Evolutionary conservation across 2,888 invertebrate species (phyloP).

Genomic region (Nezara viridula): DNA sequence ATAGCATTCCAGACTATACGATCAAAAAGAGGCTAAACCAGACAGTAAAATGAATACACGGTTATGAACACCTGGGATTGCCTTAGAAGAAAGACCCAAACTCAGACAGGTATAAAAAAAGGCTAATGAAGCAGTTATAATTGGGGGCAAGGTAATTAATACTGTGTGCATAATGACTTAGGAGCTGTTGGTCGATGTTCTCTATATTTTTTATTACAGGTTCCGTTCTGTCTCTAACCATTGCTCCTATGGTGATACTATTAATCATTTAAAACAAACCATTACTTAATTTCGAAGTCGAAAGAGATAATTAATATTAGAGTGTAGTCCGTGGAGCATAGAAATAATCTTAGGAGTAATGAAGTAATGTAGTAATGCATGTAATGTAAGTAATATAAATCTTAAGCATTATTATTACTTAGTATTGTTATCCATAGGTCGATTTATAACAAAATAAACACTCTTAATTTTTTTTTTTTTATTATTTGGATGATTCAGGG

Average conservation of each 20-base stretch:
- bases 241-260: background rate
- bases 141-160: background rate
- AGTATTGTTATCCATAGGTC: no score
- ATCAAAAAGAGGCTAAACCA: background rate
- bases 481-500: no score
- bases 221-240: background rate
- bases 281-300: no score
- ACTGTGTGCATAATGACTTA: conserved; percentile 26
- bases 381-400: no score
- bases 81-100: background rate
- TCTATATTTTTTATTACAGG: background rate
- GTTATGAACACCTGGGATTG: background rate
- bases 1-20: background rate
- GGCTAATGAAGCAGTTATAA: background rate
- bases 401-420: no score
- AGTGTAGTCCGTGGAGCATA: no score
- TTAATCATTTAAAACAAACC: no score
- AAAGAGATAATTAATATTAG: no score
- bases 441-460: no score
- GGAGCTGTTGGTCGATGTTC: background rate
- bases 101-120: background rate
- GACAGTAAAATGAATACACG: background rate
- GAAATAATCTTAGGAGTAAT: no score
- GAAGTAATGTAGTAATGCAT: no score
- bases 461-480: no score